Percentiles rank a stretch among this genome's conserved stretches.
Conservation (phyloP, 2,113 vertebrate species). For the Uria lomvia region DNA sequence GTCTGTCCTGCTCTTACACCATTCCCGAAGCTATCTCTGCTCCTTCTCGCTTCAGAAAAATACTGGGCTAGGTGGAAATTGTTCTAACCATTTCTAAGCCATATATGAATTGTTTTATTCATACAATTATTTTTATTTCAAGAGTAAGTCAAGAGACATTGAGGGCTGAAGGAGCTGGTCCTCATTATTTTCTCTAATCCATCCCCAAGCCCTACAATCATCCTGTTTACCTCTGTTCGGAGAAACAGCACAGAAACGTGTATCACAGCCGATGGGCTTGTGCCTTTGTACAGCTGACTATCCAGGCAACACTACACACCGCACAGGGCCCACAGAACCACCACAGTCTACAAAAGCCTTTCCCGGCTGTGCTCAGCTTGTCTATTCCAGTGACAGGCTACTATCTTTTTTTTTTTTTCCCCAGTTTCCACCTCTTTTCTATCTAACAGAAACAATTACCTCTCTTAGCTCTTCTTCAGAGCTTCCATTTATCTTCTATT, state of each 20-base stretch:
- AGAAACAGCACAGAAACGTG: neutral
- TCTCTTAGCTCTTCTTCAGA: neutral
- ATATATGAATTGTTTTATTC: neutral
- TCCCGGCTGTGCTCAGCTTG: neutral
- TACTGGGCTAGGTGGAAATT: neutral
- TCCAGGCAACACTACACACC: neutral
- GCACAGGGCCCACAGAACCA: neutral
- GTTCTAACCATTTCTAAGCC: neutral
- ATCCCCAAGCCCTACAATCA: neutral
- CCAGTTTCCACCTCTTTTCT: neutral
- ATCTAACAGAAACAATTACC: neutral
- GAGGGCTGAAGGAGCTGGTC: neutral
- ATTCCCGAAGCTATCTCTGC: neutral
- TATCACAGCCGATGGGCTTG: neutral
- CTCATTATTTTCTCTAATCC: neutral
- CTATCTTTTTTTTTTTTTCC: no score
- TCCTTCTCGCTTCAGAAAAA: neutral
- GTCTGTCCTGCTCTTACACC: neutral
- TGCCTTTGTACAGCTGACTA: neutral
- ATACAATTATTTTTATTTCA: neutral
- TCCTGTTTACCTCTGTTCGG: neutral
- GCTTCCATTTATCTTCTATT: neutral
- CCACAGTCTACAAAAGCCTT: neutral
- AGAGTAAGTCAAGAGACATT: neutral
- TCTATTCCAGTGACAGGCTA: neutral